These are phyloP conservation scores for Orthosia gracilis DNA, from an alignment of 2,888 invertebrate species.

Conservation along the genomic window DNA sequence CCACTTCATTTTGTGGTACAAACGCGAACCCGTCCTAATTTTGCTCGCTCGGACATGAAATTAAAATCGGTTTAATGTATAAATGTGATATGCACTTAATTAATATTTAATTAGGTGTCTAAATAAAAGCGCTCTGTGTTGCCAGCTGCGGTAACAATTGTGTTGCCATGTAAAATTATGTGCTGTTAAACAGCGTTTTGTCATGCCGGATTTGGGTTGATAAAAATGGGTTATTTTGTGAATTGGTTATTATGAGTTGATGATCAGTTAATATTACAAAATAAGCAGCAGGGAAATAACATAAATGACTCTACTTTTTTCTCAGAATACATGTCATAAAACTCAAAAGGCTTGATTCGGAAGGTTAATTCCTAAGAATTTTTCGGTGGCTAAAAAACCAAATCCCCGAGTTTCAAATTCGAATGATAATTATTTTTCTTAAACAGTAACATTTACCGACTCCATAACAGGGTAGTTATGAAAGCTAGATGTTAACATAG, in stretches of 20 bases:
- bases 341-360: background rate
- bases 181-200: conserved; percentile 53
- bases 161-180: conserved; percentile 82
- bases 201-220: conserved; percentile 23
- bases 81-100: conserved; percentile 90
- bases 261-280: background rate
- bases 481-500: conserved; percentile 78
- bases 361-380: background rate
- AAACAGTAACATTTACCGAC: conserved; percentile 41
- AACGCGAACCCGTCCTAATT: conserved; percentile 87
- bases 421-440: conserved; percentile 31
- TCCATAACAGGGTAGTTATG: conserved; percentile 71
- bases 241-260: background rate
- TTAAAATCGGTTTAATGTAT: conserved; percentile 90
- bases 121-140: conserved; percentile 86
- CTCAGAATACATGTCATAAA: background rate
- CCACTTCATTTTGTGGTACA: conserved; percentile 90
- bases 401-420: background rate
- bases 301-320: background rate
- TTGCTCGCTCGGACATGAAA: conserved; percentile 89
- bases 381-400: background rate
- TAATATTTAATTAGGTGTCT: conserved; percentile 91
- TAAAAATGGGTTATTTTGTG: conserved; percentile 20
- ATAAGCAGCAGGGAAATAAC: background rate
- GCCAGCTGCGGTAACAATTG: conserved; percentile 80